Evolutionary conservation across 1,140 invertebrate species (phyloP).

Genomic region (Solenopsis fugax): DNA sequence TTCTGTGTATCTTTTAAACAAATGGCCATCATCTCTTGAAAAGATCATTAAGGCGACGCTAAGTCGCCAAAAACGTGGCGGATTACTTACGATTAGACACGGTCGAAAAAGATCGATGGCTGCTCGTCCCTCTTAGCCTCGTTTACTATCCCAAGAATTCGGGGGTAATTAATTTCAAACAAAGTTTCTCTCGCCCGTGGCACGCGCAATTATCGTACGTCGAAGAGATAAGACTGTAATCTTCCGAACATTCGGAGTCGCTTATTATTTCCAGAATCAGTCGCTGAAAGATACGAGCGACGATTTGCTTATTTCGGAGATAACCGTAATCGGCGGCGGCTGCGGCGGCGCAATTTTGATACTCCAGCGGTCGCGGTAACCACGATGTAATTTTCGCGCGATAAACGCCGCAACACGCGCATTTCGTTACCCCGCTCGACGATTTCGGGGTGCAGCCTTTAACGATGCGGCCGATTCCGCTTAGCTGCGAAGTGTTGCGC

Average conservation of each 20-base stretch:
- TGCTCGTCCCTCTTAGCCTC: background rate
- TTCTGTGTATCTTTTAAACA: conserved; percentile 1
- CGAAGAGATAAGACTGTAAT: background rate
- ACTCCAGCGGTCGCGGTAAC: conserved; percentile 49
- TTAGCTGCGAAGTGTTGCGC: conserved; percentile 57
- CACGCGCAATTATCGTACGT: no score
- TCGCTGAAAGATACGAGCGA: background rate
- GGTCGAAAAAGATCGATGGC: conserved; percentile 47
- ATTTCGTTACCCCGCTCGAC: conserved; percentile 65
- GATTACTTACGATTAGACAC: conserved; percentile 71
- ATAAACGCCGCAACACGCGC: conserved; percentile 67
- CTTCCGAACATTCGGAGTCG: background rate
- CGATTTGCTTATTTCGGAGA: conserved; percentile 3
- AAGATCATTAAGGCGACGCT: conserved; percentile 25
- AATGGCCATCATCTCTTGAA: conserved; percentile 4
- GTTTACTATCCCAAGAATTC: conserved; percentile 7
- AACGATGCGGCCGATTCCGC: conserved; percentile 55
- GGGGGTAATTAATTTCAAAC: conserved; percentile 12
- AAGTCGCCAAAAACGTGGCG: conserved; percentile 58
- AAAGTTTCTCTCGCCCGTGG: background rate
- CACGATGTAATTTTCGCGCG: conserved; percentile 74
- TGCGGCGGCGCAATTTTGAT: conserved; percentile 65
- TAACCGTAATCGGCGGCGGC: conserved; percentile 29
- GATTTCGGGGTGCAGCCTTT: conserved; percentile 70
- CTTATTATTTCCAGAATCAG: background rate